Evolutionary conservation across 2,113 vertebrate species (phyloP).

Genomic region (Paramormyrops kingsleyae): DNA sequence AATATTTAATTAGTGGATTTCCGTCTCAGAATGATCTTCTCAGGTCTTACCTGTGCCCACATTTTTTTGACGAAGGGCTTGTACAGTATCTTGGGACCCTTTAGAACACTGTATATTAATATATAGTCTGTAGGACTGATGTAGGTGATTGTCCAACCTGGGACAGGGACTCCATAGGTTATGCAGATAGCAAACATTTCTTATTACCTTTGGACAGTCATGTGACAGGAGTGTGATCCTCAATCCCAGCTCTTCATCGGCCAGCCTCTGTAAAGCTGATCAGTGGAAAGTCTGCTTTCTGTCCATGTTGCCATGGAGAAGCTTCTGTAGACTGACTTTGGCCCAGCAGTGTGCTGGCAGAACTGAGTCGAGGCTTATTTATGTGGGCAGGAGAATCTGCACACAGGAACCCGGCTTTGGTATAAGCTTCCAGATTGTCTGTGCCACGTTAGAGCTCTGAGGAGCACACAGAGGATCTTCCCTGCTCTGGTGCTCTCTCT

Average conservation of each 20-base stretch:
- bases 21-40: conserved; percentile 5
- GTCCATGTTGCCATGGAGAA: not conserved
- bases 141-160: not conserved
- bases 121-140: not conserved
- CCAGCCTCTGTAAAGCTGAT: conserved; percentile 9
- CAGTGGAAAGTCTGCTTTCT: not conserved
- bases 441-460: conserved; percentile 45
- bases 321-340: not conserved
- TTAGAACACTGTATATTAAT: not conserved
- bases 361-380: conserved; percentile 59
- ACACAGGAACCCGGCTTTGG: conserved; percentile 44
- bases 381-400: conserved; percentile 51
- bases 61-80: not conserved
- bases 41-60: not conserved
- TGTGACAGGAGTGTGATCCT: not conserved
- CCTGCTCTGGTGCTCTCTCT: conserved; percentile 26
- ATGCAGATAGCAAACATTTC: not conserved
- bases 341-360: conserved; percentile 32
- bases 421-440: conserved; percentile 52
- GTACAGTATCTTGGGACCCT: not conserved
- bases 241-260: not conserved
- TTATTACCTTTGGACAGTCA: not conserved
- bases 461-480: conserved; percentile 51
- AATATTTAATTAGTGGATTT: conserved; percentile 8
- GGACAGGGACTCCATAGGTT: not conserved